phyloP scores from a whole-genome alignment of 2,888 invertebrate species.

The Amphimallon solstitiale region DNA sequence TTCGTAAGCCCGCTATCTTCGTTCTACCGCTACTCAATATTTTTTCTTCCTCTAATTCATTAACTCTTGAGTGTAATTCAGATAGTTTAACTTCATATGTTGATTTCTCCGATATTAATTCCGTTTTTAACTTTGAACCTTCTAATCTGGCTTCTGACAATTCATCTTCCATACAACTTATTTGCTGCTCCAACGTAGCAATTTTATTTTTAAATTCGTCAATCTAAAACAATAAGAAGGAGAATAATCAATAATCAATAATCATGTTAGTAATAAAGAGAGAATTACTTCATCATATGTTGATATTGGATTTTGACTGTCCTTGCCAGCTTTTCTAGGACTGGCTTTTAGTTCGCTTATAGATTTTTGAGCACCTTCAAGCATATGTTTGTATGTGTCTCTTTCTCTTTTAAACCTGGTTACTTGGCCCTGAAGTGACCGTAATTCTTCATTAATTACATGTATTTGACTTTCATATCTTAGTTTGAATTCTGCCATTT shows the following conservation, averaged over 20 bases:
- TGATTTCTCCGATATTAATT: slow-evolving; percentile 88
- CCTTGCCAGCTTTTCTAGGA: slow-evolving; percentile 64
- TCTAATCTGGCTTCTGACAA: slow-evolving; percentile 85
- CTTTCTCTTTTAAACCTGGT: slow-evolving; percentile 86
- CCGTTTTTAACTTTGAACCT: slow-evolving; percentile 85
- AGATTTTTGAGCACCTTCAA: slow-evolving; percentile 87
- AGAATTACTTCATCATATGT: slow-evolving; percentile 73
- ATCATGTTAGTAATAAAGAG: too few species aligned
- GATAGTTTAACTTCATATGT: slow-evolving; percentile 86
- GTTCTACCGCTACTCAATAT: slow-evolving; percentile 84
- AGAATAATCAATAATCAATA: background rate
- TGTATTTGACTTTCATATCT: slow-evolving; percentile 87
- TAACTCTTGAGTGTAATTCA: slow-evolving; percentile 88
- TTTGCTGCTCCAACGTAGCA: slow-evolving; percentile 81
- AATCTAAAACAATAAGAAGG: slow-evolving; percentile 58
- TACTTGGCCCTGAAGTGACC: slow-evolving; percentile 82
- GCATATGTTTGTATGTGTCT: slow-evolving; percentile 89
- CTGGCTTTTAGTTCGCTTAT: slow-evolving; percentile 78
- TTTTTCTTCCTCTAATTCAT: slow-evolving; percentile 90
- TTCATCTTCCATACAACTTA: slow-evolving; percentile 88
- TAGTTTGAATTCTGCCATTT: slow-evolving; percentile 82
- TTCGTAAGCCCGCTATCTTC: slow-evolving; percentile 85
- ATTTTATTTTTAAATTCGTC: slow-evolving; percentile 79
- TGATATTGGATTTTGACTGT: slow-evolving; percentile 60
- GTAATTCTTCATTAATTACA: slow-evolving; percentile 83